Evolutionary conservation across 2,113 vertebrate species (phyloP), one percentile per base, ranked within the genome.

Genomic region (Sinocyclocheilus anophthalmus): DNA sequence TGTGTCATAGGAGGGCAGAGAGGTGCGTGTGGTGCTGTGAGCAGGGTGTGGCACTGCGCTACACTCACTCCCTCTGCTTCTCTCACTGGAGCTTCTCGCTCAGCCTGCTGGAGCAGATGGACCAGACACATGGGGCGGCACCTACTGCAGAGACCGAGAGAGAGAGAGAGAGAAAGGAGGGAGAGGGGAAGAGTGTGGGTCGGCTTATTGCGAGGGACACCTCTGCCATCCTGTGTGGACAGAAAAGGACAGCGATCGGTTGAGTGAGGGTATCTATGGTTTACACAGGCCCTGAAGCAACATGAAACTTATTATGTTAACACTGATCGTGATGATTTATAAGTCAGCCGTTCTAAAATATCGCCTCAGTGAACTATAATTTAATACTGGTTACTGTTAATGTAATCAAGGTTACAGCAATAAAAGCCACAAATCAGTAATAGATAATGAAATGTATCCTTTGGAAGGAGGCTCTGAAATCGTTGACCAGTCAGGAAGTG

Each of bases 31-130:
- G 86, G n/a, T 4, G 13, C 14, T 76, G 87, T 42, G 78, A 83
- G 37, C 57, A 55, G 81, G n/a, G 75, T 84, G 82, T 77, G 86
- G 81, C 70, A 22, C 76, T 81, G 70, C 57, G 67, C 65, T 37
- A 69, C 30, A 69, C 26, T 18, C 14, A 12, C 45, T 48, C 45
- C 12, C 45, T 12, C 45, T 48, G 10, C 11, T 61, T 85, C 79
- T 42, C 83, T 61, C 53, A 53, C 84, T 83, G 13, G n/a, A 81
- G 84, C 79, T 86, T 81, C 84, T 88, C 90, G 89, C 89, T 89
- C 88, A 90, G 86, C 83, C 88, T 91, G 87, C 84, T 16, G 22
- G 79, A 94, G 88, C 93, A 94, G 93, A 93, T 94, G 92, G 93
- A 91, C 88, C 90, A 89, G 93, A 93, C 92, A 91, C 89, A 91